These are phyloP conservation scores for Drosophila paramelanica DNA, from an alignment of 2,888 invertebrate genomes.

Conservation along the genomic window DNA sequence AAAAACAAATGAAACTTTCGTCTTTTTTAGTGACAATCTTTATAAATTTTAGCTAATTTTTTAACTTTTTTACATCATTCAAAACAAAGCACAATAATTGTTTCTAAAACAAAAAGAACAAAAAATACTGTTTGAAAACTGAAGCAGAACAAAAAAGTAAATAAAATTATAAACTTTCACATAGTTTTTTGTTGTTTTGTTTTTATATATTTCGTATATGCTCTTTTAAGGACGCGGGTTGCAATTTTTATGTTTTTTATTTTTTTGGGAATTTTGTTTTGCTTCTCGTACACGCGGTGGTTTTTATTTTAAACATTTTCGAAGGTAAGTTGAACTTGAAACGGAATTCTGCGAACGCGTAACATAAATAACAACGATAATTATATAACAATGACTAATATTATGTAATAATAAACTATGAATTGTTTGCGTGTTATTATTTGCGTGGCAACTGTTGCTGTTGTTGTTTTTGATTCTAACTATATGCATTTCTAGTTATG, in stretches of 20 bases:
- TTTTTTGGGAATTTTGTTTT: constrained; percentile 35
- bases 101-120: constrained; percentile 52
- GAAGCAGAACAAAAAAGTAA: constrained; percentile 45
- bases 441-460: constrained; percentile 47
- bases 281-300: constrained; percentile 43
- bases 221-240: constrained; percentile 19
- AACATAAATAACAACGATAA: constrained; percentile 80
- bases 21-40: constrained; percentile 63
- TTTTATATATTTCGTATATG: constrained; percentile 15
- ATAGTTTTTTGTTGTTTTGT: constrained; percentile 18
- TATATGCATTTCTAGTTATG: constrained; percentile 34
- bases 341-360: constrained; percentile 67
- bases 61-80: constrained; percentile 46
- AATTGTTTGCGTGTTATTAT: constrained; percentile 41
- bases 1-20: constrained; percentile 47
- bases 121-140: constrained; percentile 70
- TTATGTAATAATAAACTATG: constrained; percentile 71
- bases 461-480: constrained; percentile 32
- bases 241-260: background rate
- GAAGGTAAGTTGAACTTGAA: constrained; percentile 60
- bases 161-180: constrained; percentile 29
- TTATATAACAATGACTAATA: constrained; percentile 81
- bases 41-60: constrained; percentile 62
- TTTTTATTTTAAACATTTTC: constrained; percentile 13
- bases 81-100: constrained; percentile 59